Base-by-base conservation (phyloP, 1,140 invertebrate genomes). In the Dendroctonus valens region DNA sequence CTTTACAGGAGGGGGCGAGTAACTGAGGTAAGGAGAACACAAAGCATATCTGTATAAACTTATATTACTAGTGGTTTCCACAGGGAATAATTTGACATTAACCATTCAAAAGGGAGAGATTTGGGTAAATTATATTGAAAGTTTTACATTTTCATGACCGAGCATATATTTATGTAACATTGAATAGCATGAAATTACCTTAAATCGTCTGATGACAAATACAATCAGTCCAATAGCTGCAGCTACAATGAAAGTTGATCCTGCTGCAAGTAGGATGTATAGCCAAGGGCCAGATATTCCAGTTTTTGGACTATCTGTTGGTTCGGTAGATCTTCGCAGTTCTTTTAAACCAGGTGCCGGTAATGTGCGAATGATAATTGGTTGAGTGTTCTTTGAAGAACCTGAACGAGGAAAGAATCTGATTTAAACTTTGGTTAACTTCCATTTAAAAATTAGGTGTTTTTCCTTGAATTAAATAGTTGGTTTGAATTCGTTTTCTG, bases 281-380 rank as follows among this genome's bases (percentile, higher is more conserved):
- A 78, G 53, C 76, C 76, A 77, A 5, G 77, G 76, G 48, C 73
- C 73, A 14, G 70, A 65, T n/a, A 70, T 41, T 40, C 44, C 62
- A 44, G 48, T 59, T 69, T 73, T 72, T 38, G 71, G 65, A 40
- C 67, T 72, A 6, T 72, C 72, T 4, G 57, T 64, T 11, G 74
- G 75, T 49, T 73, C 76, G 9, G 75, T 77, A 0, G 75, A 75
- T 39, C 76, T 62, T 42, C 76, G 65, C 41, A 75, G 73, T 67
- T 78, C 77, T 58, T 77, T 77, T n/a, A 78, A 69, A n/a, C 76
- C 75, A 12, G 76, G 75, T 7, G 74, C 72, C 12, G 73, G 74
- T 7, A 77, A 64, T 6, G 77, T 78, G 8, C 68, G 65, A 42
- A 78, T 67, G 7, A 67, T n/a, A 26, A 77, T 40, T 11, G 73